Evolutionary conservation across 2,888 invertebrate genomes (phyloP), one percentile per base, ranked within the genome.

Genomic region (Metellina segmentata): DNA sequence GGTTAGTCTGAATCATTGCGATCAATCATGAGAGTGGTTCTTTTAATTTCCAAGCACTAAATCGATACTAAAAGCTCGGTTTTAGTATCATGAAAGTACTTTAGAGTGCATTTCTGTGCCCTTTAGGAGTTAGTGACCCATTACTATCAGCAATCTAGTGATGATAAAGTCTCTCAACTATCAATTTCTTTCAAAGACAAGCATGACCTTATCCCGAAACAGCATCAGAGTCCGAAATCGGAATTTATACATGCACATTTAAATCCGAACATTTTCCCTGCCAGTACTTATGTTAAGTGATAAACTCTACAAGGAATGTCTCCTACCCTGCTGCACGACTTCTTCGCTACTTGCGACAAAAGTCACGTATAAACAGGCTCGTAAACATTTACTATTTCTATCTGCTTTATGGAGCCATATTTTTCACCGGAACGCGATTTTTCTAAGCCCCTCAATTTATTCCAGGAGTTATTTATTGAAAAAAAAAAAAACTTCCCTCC

Each of bases 391-490:
- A 85, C 74, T 48, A 72, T 75, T 75, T 75, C 74, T 74, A 75
- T 61, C 85, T 85, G 34, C 75, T 75, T 82, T 82, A 82, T 82
- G 71, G 82, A 70, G n/a, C 53, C 16, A 61, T 75, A 85, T 85
- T 82, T 82, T 82, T 71, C 49, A 19, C 19, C 71, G 61, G 61
- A 82, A 82, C 72, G 52, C 82, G 82, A 85, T 85, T 75, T 85
- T 85, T 83, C 52, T 53, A 74, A 79, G 61, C 74, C 61, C 74
- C 48, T 74, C 85, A 85, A 85, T 85, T 85, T 85, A 85, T 85
- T 85, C 74, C 74, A 6, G 13, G 53, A 61, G 75, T 61, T 85
- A 85, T 85, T 75, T 85, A 85, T 85, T 85, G 74, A 85, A 82
- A 78, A 82, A 72, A 82, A 72, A 51, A 34, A 34, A 34, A 2